phyloP scores from a whole-genome alignment of 2,888 invertebrate genomes.

The Phortica magna region DNA sequence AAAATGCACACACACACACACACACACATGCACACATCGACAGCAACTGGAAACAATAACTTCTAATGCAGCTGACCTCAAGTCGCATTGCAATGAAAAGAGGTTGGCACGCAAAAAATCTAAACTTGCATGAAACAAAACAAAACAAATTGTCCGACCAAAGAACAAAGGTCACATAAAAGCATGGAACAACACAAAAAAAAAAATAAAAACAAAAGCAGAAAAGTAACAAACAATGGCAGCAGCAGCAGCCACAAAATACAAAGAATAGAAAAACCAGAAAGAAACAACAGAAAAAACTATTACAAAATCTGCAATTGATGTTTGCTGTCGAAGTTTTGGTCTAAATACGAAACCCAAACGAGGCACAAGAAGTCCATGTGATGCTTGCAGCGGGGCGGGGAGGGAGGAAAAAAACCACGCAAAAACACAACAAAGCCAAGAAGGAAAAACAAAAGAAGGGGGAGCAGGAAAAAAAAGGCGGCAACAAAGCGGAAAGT shows the following conservation, averaged over 20 bases:
- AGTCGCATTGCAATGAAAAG: neutral
- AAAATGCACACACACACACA: neutral
- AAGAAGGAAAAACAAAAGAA: neutral
- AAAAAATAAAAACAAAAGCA: neutral
- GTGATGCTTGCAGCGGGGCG: neutral
- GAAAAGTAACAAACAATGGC: neutral
- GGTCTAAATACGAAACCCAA: neutral
- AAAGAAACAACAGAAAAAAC: neutral
- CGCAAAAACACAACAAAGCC: neutral
- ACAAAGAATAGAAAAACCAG: neutral
- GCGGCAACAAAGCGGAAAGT: neutral
- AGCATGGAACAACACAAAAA: neutral
- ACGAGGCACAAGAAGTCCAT: neutral
- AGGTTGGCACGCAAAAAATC: neutral
- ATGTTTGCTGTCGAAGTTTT: conserved; percentile 29
- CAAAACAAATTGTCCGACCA: conserved; percentile 10
- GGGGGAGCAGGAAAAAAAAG: neutral
- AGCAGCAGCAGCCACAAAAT: neutral
- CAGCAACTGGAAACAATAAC: conserved; percentile 10
- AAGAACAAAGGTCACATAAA: conserved; percentile 2
- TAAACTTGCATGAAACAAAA: neutral
- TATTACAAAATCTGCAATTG: conserved; percentile 35
- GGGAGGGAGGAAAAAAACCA: no score
- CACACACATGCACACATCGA: neutral
- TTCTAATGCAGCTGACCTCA: conserved; percentile 24